A percentile compares a stretch with the other conserved stretches of the same genome.
phyloP scores from a whole-genome alignment of 2,797 vertebrate species.

The Macropus fuliginosus region DNA sequence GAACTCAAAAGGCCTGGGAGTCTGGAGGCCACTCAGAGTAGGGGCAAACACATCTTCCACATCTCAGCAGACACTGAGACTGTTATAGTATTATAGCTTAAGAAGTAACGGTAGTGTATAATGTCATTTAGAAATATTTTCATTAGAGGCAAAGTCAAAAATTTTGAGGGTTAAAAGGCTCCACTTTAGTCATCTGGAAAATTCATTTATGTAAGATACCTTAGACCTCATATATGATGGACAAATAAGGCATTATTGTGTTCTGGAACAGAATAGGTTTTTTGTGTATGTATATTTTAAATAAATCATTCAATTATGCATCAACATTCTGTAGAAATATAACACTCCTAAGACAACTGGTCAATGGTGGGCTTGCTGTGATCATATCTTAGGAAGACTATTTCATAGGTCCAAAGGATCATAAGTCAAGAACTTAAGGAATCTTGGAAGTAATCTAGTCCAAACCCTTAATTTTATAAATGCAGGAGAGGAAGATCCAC shows the following conservation, averaged over 20 bases:
- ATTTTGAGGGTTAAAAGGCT: neutral
- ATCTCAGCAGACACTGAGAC: neutral
- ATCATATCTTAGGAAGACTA: constrained; percentile 33
- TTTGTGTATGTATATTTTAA: constrained; percentile 2
- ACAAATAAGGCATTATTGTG: neutral
- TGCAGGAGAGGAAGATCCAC: neutral
- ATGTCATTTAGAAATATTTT: neutral
- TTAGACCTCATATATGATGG: neutral
- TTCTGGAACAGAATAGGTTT: neutral
- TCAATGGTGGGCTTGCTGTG: constrained; percentile 51
- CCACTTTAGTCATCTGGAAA: neutral
- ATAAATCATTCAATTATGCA: neutral
- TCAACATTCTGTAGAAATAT: neutral
- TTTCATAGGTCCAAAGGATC: constrained; percentile 9
- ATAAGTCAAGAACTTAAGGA: neutral
- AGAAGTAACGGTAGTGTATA: neutral
- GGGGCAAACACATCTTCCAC: neutral
- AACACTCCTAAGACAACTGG: constrained; percentile 29
- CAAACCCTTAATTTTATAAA: neutral
- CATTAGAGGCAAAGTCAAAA: neutral
- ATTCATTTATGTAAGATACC: neutral
- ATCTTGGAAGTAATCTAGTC: neutral
- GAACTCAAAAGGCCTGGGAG: neutral
- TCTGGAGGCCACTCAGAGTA: neutral
- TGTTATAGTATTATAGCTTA: neutral